Base-by-base conservation (phyloP, 2,113 vertebrate genomes). In the Lepisosteus oculatus region DNA sequence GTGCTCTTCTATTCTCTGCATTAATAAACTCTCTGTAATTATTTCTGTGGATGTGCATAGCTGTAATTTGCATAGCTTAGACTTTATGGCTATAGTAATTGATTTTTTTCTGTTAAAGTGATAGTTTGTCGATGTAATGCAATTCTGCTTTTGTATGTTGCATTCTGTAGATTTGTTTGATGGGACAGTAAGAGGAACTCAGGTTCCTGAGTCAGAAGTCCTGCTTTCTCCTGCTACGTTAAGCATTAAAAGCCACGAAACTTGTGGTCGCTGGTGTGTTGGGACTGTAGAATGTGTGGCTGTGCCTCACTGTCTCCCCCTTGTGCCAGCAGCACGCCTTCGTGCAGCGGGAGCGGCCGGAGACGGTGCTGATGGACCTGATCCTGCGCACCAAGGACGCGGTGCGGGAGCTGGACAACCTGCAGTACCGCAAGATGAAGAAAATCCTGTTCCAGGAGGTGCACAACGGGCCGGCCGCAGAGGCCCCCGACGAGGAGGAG, bases 371-470 rank as follows among this genome's bases (percentile, higher is more conserved):
- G 80, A 93, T 96, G 87, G 97, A 99, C 86, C 93, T 99, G 80
- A 99, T 99, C 81, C 94, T 91, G 88, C 95, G 97, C 83, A 99
- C 97, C 74, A 99, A 99, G 81, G 97, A 99, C 85, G 97, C 97
- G 0, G 97, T 99, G 78, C 93, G 97, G 79, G 97, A 99, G 72
- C 88, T 99, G 81, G 97, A 99, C 91, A 99, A 99, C 90, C 92
- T 99, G 75, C 97, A 99, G 85, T 99, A 97, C 85, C 95, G 96
- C 78, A 99, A 99, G 85, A 98, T 99, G 97, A 99, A 99, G 89
- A 99, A 99, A 84, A 94, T 99, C 73, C 94, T 99, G 82, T 99
- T 99, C 87, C 97, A 98, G 74, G 97, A 99, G 92, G 94, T 95
- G 3, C 96, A 95, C 84, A 99, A 99, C 51, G 97, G 97, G 68